Evolutionary conservation across 2,888 invertebrate species (phyloP), one percentile per base, ranked within the genome.

Genomic region (Aphodius granarius): DNA sequence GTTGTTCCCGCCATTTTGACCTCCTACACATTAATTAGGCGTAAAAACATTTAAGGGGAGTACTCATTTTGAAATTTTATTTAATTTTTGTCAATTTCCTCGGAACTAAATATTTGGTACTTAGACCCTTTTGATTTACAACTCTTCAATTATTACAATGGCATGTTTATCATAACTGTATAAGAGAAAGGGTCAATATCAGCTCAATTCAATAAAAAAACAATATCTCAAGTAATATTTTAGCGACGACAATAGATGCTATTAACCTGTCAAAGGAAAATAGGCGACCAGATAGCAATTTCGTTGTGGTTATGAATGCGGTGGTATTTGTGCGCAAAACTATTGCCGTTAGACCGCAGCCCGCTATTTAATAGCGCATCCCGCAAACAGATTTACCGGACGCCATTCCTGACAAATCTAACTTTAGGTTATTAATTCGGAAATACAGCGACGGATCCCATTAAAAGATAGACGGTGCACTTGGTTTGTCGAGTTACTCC

Each of bases 391-490:
- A 43, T 43, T 43, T 43, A 43, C 43, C 43, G 43, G 43, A 13
- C 43, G 43, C 43, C 43, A 13, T 1, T 6, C 43, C 43, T 43
- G 43, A 43, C 43, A 68, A 65, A 65, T 16, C 65, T 19, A 65
- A 68, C 20, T 22, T 20, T n/a, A 22, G 20, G 68, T 68, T 68
- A 68, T 68, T 68, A 68, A 68, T 68, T 68, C 21, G 6, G 20
- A 20, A 68, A 68, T 13, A 43, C 68, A 68, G 68, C 21, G 22
- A n/a, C 20, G 68, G 68, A 68, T 68, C 68, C 68, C 68, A 68
- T 68, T 68, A 68, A 68, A 68, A 68, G 68, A 68, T 68, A 68
- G 22, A 68, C 68, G 68, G n/a, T 20, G 20, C 20, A 18, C 20
- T 19, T 68, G 22, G 9, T 9, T 6, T 13, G 43, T 43, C 43